phyloP scores from a whole-genome alignment of 2,797 vertebrate species.

The Anguilla marmorata region DNA sequence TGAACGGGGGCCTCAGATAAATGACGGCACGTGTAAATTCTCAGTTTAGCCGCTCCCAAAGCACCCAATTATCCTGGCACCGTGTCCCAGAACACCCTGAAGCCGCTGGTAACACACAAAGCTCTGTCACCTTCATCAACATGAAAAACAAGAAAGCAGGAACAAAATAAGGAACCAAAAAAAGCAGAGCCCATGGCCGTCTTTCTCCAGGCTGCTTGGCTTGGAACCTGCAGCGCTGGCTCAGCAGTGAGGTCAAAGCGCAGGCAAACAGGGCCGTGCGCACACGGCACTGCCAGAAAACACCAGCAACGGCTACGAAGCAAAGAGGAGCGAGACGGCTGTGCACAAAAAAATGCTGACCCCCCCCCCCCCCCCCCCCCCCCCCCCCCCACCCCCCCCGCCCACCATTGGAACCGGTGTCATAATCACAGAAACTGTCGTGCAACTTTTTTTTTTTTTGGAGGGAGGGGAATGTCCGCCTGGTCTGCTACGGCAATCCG shows the following conservation, averaged over 20 bases:
- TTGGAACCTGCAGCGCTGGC: not conserved
- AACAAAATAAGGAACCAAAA: not conserved
- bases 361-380: not conserved
- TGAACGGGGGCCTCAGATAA: not conserved
- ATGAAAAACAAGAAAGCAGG: not conserved
- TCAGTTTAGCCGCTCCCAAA: not conserved
- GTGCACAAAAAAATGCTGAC: constrained; percentile 1
- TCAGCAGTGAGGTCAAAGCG: not conserved
- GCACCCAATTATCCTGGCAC: not conserved
- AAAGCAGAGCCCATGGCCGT: not conserved
- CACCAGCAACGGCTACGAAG: not conserved
- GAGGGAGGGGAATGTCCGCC: too few species aligned
- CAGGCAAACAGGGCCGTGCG: not conserved
- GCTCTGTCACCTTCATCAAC: not conserved
- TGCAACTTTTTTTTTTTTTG: too few species aligned
- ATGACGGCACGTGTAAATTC: not conserved
- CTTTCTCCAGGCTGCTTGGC: not conserved
- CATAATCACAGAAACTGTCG: not conserved
- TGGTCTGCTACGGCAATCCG: too few species aligned
- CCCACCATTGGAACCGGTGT: not conserved
- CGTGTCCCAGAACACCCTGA: not conserved
- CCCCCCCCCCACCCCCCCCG: not conserved
- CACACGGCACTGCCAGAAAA: not conserved
- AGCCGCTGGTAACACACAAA: not conserved
- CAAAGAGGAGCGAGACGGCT: not conserved